phyloP scores from a whole-genome alignment of 2,797 vertebrate species.

The Pseudomugil gertrudae region DNA sequence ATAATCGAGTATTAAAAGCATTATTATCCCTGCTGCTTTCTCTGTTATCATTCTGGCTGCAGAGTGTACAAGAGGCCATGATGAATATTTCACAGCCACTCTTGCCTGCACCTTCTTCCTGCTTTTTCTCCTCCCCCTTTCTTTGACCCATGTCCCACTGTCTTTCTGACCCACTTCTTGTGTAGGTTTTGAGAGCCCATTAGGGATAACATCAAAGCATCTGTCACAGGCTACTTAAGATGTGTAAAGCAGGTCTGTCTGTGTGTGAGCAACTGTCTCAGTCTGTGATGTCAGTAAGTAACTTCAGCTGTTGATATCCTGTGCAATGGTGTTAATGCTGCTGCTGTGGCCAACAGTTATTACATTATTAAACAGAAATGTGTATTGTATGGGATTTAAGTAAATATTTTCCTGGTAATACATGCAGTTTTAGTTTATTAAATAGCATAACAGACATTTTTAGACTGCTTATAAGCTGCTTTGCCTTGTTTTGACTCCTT shows the following conservation, averaged over 20 bases:
- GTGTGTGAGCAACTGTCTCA: slow-evolving; percentile 19
- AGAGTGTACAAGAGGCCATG: slow-evolving; percentile 51
- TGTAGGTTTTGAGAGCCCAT: slow-evolving; percentile 53
- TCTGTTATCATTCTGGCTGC: slow-evolving; percentile 30
- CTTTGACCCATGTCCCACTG: slow-evolving; percentile 48
- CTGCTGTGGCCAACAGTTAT: background rate
- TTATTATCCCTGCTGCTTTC: slow-evolving; percentile 16
- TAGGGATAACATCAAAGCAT: slow-evolving; percentile 59
- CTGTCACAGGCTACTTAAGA: slow-evolving; percentile 36
- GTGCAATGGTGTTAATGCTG: background rate
- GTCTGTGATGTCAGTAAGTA: slow-evolving; percentile 20
- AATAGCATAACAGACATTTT: background rate
- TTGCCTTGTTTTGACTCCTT: background rate
- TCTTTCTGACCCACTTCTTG: slow-evolving; percentile 57
- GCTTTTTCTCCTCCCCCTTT: slow-evolving; percentile 29
- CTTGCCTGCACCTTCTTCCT: slow-evolving; percentile 34
- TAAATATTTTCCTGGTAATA: background rate
- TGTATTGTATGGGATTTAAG: background rate
- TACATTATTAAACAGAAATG: background rate
- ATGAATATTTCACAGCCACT: slow-evolving; percentile 75
- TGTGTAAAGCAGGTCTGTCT: slow-evolving; percentile 37
- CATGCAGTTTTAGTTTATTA: background rate
- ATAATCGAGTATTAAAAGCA: background rate
- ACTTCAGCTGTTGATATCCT: slow-evolving; percentile 17
- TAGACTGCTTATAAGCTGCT: background rate